Conservation (phyloP, 2,888 invertebrate genomes). For the Nephrotoma appendiculata region DNA sequence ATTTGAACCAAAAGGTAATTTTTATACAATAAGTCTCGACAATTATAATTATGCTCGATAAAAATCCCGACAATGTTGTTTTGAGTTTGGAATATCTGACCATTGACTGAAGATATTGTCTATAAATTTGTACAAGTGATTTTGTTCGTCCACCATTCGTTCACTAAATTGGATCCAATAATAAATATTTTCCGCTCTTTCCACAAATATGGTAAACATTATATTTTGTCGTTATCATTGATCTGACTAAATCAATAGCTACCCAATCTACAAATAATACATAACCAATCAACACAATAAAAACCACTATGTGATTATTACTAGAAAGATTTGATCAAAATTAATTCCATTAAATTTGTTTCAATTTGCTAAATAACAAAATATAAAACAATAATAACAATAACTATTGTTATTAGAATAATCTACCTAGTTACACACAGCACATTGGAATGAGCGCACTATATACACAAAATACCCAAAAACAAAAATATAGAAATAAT, state of each 20-base stretch:
- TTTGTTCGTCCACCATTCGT: no score
- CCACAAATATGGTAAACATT: no score
- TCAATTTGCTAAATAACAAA: background rate
- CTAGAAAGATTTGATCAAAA: background rate
- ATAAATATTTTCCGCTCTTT: background rate
- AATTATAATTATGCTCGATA: no score
- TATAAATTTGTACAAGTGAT: no score
- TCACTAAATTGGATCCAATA: background rate
- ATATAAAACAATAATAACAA: background rate
- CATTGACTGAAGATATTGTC: no score
- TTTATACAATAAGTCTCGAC: no score
- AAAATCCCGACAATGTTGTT: no score
- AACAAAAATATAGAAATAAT: background rate
- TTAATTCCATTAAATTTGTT: background rate
- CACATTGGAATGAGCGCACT: no score
- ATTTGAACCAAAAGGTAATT: no score
- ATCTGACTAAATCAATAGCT: background rate
- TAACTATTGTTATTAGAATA: background rate
- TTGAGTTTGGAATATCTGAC: no score
- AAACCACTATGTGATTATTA: background rate
- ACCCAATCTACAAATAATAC: background rate
- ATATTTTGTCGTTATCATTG: background rate
- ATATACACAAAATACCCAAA: background rate
- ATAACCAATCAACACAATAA: background rate
- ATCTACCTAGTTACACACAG: background rate